Evolutionary conservation across 2,113 vertebrate species (phyloP), one percentile per base, ranked within the genome.

Genomic region (Corapipo altera): DNA sequence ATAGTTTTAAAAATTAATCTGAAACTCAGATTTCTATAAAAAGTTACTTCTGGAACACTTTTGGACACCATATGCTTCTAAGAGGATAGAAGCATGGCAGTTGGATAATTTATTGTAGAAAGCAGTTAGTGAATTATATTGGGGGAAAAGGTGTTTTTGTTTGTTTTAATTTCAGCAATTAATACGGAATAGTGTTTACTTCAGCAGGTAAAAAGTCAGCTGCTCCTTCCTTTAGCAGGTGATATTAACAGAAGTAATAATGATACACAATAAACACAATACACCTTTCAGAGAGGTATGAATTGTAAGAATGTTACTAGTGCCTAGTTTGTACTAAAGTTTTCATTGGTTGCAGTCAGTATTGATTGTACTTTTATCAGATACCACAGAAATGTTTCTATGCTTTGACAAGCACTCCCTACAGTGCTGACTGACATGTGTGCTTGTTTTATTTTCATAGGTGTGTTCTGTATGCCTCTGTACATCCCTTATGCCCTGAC

Each of bases 401-500:
- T 74, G 52, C 20, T 88, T 33, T n/a, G 48, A 20, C 1, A 3
- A 39, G 49, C 12, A 24, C n/a, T 28, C 43, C 22, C 48, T 67
- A 48, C 22, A n/a, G n/a, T 54, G 33, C 65, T 91, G 72, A 49
- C 52, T 84, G 66, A 94, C 0, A 0, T 17, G 18, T 78, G 67
- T 6, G 0, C 78, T 72, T 15, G 43, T 5, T 89, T 83, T 67
- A 9, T 70, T 54, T 89, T n/a, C 92, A 30, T 77, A 99, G 99
- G 99, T 84, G 95, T 41, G 0, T 98, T 99, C 94, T 98, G 98
- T 72, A 99, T 99, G 71, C 99, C 99, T 1, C 33, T 99, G 59
- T 99, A 99, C 96, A 98, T 99, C 90, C 98, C 98, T 73, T 98
- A 99, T 64, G 97, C 97, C 72, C 81, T 97, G 41, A 97, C 98